Evolutionary conservation across 2,797 vertebrate genomes (phyloP), one percentile per base, ranked within the genome.

Genomic region (Centroberyx gerrardi): DNA sequence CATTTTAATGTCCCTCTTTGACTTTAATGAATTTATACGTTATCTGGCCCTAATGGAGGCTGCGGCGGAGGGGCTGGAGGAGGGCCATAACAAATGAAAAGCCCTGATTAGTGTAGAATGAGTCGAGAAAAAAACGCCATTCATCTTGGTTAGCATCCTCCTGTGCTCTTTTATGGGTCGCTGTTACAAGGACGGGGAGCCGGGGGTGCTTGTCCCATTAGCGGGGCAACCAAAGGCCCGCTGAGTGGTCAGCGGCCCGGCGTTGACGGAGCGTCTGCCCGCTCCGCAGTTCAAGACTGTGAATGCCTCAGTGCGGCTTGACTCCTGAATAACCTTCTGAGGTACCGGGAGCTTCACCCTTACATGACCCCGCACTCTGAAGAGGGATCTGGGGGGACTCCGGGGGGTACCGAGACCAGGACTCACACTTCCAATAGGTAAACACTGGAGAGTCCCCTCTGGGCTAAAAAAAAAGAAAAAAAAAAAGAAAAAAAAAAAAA

Each of bases 1-100:
- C 86, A 78, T 91, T 94, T 94, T 94, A 94, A 93, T 91, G 93
- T 91, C 86, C 90, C 92, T 88, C 93, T 94, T 92, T 95, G 95
- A 96, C 94, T 95, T 95, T 94, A 95, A 95, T 95, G 93, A 95
- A 96, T 95, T 94, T 95, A 93, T 93, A 94, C 86, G 92, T 94
- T 92, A 95, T 95, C 88, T 91, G 85, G 86, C 84, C 67, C 86
- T 94, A 94, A 93, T 94, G 88, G 92, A 89, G 86, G 82, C 88
- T 81, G 89, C 66, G 74, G 89, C 72, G 78, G 87, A 88, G 91
- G 93, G 86, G 89, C 91, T 92, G 92, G 90, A 92, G 90, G 83
- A 78, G 84, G 86, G 91, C 90, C 91, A 91, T 90, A 90, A 84
- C 91, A 93, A 94, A 94, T 95, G 92, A 94, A 95, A 95, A 94